Conservation (phyloP, 2,888 invertebrate genomes). For the Podotricha telesiphe region DNA sequence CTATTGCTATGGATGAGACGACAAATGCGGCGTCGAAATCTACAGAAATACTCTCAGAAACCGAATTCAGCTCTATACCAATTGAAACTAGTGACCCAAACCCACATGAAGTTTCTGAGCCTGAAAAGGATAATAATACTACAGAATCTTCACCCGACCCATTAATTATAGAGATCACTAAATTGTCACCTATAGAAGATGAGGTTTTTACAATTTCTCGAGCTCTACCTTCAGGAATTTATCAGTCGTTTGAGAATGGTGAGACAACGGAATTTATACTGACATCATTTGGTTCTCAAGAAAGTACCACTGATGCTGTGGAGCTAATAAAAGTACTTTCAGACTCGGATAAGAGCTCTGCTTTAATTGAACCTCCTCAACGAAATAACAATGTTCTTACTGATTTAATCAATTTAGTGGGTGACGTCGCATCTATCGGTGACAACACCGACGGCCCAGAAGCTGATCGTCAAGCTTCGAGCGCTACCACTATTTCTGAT, state of each 20-base stretch:
- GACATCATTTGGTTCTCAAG: conserved; percentile 66
- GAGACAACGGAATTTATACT: conserved; percentile 74
- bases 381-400: conserved; percentile 63
- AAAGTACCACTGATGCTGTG: conserved; percentile 67
- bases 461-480: conserved; percentile 45
- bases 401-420: conserved; percentile 74
- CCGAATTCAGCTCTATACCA: conserved; percentile 73
- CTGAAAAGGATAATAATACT: conserved; percentile 57
- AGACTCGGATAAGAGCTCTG: conserved; percentile 60
- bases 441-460: conserved; percentile 63
- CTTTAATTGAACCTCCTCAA: conserved; percentile 62
- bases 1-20: conserved; percentile 50
- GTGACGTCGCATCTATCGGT: conserved; percentile 75
- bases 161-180: conserved; percentile 49
- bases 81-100: conserved; percentile 78
- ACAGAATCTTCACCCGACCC: conserved; percentile 56
- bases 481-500: conserved; percentile 61
- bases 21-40: conserved; percentile 61
- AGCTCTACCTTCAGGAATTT: conserved; percentile 48
- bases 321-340: conserved; percentile 69
- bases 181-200: conserved; percentile 52
- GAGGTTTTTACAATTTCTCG: conserved; percentile 60
- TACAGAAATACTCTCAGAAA: conserved; percentile 71
- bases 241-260: conserved; percentile 60
- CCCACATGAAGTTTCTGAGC: conserved; percentile 65